Conservation (phyloP, 2,888 invertebrate species). For the Leptarthrus brevirostris region DNA sequence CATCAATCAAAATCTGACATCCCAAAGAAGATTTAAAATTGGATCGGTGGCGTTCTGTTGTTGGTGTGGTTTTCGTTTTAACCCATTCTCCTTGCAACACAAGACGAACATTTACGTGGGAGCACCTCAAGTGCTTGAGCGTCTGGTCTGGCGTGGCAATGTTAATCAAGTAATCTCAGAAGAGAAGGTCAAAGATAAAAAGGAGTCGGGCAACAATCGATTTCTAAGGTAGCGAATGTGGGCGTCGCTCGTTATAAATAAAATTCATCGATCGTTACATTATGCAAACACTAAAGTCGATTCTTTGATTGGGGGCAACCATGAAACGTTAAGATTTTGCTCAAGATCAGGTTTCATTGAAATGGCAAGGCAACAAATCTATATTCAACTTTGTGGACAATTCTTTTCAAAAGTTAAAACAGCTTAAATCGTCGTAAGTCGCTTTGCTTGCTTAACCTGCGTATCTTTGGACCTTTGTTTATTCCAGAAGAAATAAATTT, state of each 20-base stretch:
- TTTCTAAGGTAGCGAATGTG: conserved; percentile 31
- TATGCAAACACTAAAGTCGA: conserved; percentile 28
- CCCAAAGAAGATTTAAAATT: conserved; percentile 38
- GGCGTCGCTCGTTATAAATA: conserved; percentile 46
- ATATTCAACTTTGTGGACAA: background rate
- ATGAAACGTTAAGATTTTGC: background rate
- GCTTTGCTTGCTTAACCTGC: background rate
- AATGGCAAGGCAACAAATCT: background rate
- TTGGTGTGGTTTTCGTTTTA: conserved; percentile 8
- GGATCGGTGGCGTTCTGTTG: background rate
- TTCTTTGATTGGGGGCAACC: background rate
- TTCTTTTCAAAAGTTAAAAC: conserved; percentile 2
- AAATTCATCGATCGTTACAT: conserved; percentile 46
- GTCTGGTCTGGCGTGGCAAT: conserved; percentile 21
- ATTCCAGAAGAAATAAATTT: background rate
- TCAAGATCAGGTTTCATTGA: conserved; percentile 1
- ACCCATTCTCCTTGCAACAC: background rate
- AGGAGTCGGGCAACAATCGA: background rate
- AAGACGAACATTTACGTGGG: conserved; percentile 35
- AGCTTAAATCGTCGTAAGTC: background rate
- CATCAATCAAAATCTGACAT: conserved; percentile 54
- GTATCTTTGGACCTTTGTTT: too few species aligned
- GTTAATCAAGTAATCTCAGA: background rate
- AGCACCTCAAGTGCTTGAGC: conserved; percentile 17
- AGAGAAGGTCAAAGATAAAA: conserved; percentile 9